Evolutionary conservation across 2,888 invertebrate species (phyloP), one percentile per base, ranked within the genome.

Genomic region (Griposia aprilina): DNA sequence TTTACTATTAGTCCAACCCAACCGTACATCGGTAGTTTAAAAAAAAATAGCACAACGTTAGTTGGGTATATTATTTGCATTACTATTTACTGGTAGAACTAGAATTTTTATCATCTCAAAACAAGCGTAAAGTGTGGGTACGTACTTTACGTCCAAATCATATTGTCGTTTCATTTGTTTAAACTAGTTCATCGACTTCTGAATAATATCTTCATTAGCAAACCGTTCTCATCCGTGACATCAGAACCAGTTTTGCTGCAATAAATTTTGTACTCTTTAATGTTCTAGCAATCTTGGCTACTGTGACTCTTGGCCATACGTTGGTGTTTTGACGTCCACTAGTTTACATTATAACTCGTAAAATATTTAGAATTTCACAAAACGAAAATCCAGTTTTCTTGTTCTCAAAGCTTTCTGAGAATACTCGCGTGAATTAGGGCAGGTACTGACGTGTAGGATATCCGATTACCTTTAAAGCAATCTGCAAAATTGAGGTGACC

Each of bases 401-500:
- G 52, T 57, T 71, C 75, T 73, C 11, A 52, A 74, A 82, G 81
- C 30, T 80, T 94, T 94, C 93, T 84, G 57, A 90, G 93, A 93
- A 80, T 74, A 68, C 26, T 55, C 55, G 30, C 48, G 30, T 71
- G 84, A 86, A 92, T 90, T 87, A 87, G 87, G 89, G 76, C 91
- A 88, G 88, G 74, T 78, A 82, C 87, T 88, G 81, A 76, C 66
- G 77, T 77, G 59, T 45, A 50, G 6, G 71, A 80, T 92, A 90
- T 93, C 90, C 89, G 86, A 92, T 94, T 94, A 92, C 94, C 90
- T 92, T 90, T 89, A 90, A 90, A 91, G 91, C 91, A 92, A 92
- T 92, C 83, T 88, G 83, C 86, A 74, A 90, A 90, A 94, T 93
- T 80, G 90, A 91, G 94, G 94, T 94, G 94, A 93, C 94, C 94